A percentile compares a stretch with the other conserved stretches of the same genome.
Evolutionary conservation across 1,140 invertebrate genomes (phyloP).

Genomic region (Penaeus vannamei): DNA sequence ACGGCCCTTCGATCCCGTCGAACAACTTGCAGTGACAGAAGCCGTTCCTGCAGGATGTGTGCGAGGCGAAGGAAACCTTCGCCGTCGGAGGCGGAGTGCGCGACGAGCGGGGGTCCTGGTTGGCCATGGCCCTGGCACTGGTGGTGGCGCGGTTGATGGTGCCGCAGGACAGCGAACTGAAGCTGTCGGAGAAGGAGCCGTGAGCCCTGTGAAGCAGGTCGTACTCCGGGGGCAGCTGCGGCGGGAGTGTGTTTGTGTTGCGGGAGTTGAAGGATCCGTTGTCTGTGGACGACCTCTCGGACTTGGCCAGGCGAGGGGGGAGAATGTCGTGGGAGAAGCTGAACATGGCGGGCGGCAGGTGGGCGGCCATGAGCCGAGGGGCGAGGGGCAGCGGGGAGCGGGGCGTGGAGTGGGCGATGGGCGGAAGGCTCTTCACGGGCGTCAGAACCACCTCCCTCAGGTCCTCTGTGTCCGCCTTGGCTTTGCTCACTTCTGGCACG

Average conservation of each 20-base stretch:
- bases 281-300: constrained; percentile 62
- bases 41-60: constrained; percentile 54
- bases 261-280: constrained; percentile 64
- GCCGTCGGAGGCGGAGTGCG: constrained; percentile 32
- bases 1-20: constrained; percentile 51
- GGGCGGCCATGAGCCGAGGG: constrained; percentile 46
- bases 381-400: constrained; percentile 49
- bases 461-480: constrained; percentile 6
- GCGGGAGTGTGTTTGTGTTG: constrained; percentile 64
- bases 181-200: constrained; percentile 62
- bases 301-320: constrained; percentile 48
- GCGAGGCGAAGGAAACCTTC: constrained; percentile 29
- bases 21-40: constrained; percentile 59
- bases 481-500: constrained; percentile 25
- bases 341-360: constrained; percentile 59
- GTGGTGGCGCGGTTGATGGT: constrained; percentile 43
- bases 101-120: neutral
- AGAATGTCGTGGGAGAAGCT: constrained; percentile 62
- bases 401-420: constrained; percentile 52
- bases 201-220: constrained; percentile 53
- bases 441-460: constrained; percentile 1
- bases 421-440: constrained; percentile 35
- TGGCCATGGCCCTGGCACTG: neutral
- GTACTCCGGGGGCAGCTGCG: constrained; percentile 50
- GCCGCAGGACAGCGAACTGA: constrained; percentile 62